Base-by-base conservation (phyloP, 1,140 invertebrate species). In the Drosophila busckii region DNA sequence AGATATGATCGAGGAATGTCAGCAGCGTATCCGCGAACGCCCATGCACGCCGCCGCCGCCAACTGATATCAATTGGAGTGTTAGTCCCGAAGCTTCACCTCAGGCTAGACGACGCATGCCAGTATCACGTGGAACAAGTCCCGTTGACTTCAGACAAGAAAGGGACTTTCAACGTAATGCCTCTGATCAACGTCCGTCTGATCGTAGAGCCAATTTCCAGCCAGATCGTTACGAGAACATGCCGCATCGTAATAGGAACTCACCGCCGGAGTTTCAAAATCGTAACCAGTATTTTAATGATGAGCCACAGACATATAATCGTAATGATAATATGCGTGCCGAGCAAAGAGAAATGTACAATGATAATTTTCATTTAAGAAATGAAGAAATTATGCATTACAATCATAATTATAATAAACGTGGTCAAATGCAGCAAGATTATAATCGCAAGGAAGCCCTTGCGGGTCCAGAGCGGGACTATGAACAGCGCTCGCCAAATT, bases 31-130 rank as follows among this genome's bases (percentile, higher is more conserved):
- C 10, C 13, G 12, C 9, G 16, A 15, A 4, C 52, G 34, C 0
- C 62, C 68, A 7, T 26, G 37, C 2, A 59, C 73, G 2, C 59
- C 59, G 4, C 42, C 68, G 13, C 63, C 73, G 5, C 63, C 73
- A 5, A 34, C 49, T 8, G 53, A 80, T 34, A 73, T 73, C 1
- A 49, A 80, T 37, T 80, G 73, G 73, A 56, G 61, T 42, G 10
- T 13, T n/a, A 35, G 13, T 6, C 25, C 20, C 2, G 15, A 41
- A 15, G 16, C 13, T 10, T 49, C 20, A 4, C 20, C 29, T 1
- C 10, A 40, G 25, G n/a, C 17, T n/a, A n/a, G n/a, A 3, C 10
- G 26, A 26, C 8, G 34, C 2, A 20, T 22, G 28, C 7, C 32
- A 28, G 9, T 15, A n/a, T 7, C 44, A 7, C 29, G 31, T 13